Evolutionary conservation across 2,113 vertebrate genomes (phyloP), one percentile per base, ranked within the genome.

Genomic region (Tragelaphus buxtoni): DNA sequence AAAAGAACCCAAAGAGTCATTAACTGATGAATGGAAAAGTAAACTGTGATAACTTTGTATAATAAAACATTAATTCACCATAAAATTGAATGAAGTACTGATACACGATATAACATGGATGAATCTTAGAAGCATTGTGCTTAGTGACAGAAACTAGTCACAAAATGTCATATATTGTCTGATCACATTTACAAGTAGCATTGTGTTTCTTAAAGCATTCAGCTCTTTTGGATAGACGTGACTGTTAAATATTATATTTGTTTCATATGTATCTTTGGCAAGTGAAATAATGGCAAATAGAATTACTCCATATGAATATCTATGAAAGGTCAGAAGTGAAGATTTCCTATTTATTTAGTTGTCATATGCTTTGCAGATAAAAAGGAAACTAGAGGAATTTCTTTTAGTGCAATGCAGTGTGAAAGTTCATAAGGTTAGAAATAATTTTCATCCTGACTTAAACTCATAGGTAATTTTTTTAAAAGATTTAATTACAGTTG

Each of bases 401-500:
- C 65, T 92, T 94, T 96, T 83, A 96, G 92, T 81, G 65, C 55
- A 82, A n/a, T 97, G 42, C 82, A 93, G 9, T 97, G 81, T 96
- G 92, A 97, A 97, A 97, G 97, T 97, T 97, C 96, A 91, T 79
- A 94, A 97, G 95, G 95, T 97, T 96, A 98, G 85, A 96, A 97
- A 88, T 97, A 89, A 98, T 97, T 98, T 97, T 95, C 90, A 96
- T 91, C 35, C 58, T 93, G 86, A 95, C 83, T 97, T 97, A 96
- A 98, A 96, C 88, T 95, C 94, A 92, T 77, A 90, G 96, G 86
- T 95, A 96, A 96, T 97, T 97, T 97, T 56, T 0, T 1, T 9
- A 9, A 6, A 93, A 82, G 77, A 91, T 95, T 97, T 98, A 97
- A 97, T 98, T 98, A 96, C 72, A 96, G 90, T 97, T 98, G 96